phyloP scores from a whole-genome alignment of 2,888 invertebrate genomes.

The Sminthurides aquaticus region DNA sequence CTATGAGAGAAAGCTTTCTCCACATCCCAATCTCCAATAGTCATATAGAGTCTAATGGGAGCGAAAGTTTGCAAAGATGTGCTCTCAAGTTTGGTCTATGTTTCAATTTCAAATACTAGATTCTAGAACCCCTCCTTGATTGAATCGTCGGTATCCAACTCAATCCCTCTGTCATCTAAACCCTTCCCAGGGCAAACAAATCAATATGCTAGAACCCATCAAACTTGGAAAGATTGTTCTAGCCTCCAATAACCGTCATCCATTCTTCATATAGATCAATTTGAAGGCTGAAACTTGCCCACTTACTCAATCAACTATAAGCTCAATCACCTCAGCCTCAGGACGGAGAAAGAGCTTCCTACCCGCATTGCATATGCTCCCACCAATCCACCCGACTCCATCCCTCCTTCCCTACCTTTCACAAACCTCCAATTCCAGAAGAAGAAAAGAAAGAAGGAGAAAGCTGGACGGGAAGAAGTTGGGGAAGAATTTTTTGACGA shows the following conservation, averaged over 20 bases:
- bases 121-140: too few species aligned
- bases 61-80: not conserved
- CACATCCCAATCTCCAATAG: not conserved
- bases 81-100: not conserved
- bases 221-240: too few species aligned
- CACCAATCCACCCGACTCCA: not conserved
- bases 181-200: not conserved
- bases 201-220: too few species aligned
- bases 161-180: not conserved
- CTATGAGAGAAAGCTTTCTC: not conserved
- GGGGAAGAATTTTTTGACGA: not conserved
- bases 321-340: too few species aligned
- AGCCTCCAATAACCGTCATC: not conserved
- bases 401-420: not conserved
- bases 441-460: too few species aligned
- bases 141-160: too few species aligned
- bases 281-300: not conserved
- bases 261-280: not conserved
- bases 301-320: not conserved
- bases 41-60: not conserved
- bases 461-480: not conserved
- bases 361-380: too few species aligned
- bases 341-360: too few species aligned
- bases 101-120: not conserved
- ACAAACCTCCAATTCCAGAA: too few species aligned